Evolutionary conservation across 2,888 invertebrate species (phyloP), one percentile per base, ranked within the genome.

Genomic region (Cynaeus angustus): DNA sequence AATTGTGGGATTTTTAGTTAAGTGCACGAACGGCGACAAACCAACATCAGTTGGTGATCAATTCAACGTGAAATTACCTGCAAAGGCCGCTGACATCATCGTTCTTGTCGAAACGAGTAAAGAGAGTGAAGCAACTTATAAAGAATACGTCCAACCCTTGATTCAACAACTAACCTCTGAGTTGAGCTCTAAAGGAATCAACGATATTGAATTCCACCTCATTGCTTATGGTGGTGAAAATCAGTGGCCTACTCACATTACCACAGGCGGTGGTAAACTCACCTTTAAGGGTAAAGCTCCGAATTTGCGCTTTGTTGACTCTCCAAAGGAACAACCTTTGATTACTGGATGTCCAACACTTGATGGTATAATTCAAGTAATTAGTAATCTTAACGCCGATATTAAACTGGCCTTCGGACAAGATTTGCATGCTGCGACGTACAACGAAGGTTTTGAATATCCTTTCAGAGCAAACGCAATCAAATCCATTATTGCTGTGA

Each of bases 41-140:
- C 69, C 79, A 1, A 83, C 87, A 30, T 83, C 86, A 3, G 75
- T 92, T 0, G 91, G 90, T 0, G 91, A 92, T 9, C 85, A 83
- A 12, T 92, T 91, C 81, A 89, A 89, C 58, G 86, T 91, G 0
- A 91, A 91, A 77, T 81, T 89, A 21, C 94, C 94, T 0, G 88
- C 87, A 71, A 92, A 92, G 71, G 89, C 94, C 72, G 96, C 94
- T 0, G 97, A 97, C 80, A 87, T 97, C 66, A 86, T 97, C 0
- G 87, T 97, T 64, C 88, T 93, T 0, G 89, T 96, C 7, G 96
- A 97, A 53, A 88, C 90, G 72, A 83, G 82, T 2, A 84, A 88
- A 82, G 83, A 86, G 41, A 94, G 91, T 81, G 89, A 91, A 77
- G 87, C 88, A 72, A 83, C 88, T 41, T 92, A 89, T 87, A 90